Base-by-base conservation (phyloP, 2,888 invertebrate species). In the Protodeltote pygarga region DNA sequence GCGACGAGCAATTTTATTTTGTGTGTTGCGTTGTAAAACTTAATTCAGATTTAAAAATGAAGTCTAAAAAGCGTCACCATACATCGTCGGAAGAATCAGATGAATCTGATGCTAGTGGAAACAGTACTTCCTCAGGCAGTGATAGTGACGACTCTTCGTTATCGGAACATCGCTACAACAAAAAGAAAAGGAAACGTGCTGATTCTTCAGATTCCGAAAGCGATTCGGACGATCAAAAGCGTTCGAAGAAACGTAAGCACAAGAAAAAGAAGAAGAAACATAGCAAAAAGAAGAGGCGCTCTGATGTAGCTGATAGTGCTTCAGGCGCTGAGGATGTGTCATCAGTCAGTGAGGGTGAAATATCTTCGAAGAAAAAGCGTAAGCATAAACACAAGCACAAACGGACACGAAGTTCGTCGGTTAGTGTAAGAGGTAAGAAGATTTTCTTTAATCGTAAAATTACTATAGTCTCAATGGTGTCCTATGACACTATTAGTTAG, bases 211-310 rank as follows among this genome's bases (percentile, higher is more conserved):
- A 85, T 39, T 89, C 90, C 5, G 91, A 89, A 13, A 89, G 88
- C 41, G 86, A 87, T 46, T 85, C 87, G 0, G 89, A 87, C 33
- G 85, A 81, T 11, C 87, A 85, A 40, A 87, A 83, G 49, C 87
- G 87, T 11, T 68, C 80, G 3, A 92, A 92, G 57, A 92, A 90
- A 75, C 87, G 91, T 11, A 92, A 92, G 61, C 92, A 92, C 46
- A 92, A 92, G 79, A 92, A 92, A 64, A 92, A 92, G 78, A 92
- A 92, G 77, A 91, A 89, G 79, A 92, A 92, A 66, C 92, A 92
- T 47, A 75, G 71, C 9, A 92, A 92, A 72, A 91, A 85, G 71
- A 92, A 89, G 61, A 79, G 85, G 48, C 89, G 86, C 20, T 79
- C 83, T 0, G 79, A 73, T 42, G 78, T 68, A 2, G 81, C 71